Evolutionary conservation across 2,797 vertebrate genomes (phyloP).

Genomic region (Oreonectes daqikongensis): DNA sequence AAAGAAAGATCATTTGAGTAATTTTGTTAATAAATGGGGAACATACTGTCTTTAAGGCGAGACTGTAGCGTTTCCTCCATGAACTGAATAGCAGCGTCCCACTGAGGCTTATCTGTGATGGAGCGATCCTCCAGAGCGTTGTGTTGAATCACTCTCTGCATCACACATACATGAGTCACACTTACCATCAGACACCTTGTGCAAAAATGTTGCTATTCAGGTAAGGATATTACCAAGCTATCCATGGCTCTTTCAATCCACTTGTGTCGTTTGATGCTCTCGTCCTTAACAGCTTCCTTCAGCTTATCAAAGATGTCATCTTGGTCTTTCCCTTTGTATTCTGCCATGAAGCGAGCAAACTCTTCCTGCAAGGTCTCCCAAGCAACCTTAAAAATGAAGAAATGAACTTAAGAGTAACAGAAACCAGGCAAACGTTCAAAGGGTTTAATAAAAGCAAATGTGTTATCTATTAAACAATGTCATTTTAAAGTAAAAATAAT

Average conservation of each 20-base stretch:
- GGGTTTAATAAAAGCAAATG: not conserved
- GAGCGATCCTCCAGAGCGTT: slow-evolving; percentile 96
- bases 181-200: not conserved
- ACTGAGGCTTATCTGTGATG: slow-evolving; percentile 97
- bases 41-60: slow-evolving; percentile 94
- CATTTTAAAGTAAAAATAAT: no score
- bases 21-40: not conserved
- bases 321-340: slow-evolving; percentile 93
- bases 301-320: slow-evolving; percentile 98
- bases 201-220: not conserved
- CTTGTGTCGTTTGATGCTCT: slow-evolving; percentile 95
- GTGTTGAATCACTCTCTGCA: slow-evolving; percentile 96
- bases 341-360: slow-evolving; percentile 97
- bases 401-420: not conserved
- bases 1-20: not conserved
- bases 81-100: slow-evolving; percentile 97
- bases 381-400: slow-evolving; percentile 77
- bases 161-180: slow-evolving; percentile 8
- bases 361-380: slow-evolving; percentile 98
- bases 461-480: not conserved
- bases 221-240: slow-evolving; percentile 83
- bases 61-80: slow-evolving; percentile 96
- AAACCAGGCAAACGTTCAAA: not conserved
- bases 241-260: slow-evolving; percentile 97
- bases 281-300: slow-evolving; percentile 96